Conservation (phyloP, 2,797 vertebrate species). For the Oophaga sylvatica region DNA sequence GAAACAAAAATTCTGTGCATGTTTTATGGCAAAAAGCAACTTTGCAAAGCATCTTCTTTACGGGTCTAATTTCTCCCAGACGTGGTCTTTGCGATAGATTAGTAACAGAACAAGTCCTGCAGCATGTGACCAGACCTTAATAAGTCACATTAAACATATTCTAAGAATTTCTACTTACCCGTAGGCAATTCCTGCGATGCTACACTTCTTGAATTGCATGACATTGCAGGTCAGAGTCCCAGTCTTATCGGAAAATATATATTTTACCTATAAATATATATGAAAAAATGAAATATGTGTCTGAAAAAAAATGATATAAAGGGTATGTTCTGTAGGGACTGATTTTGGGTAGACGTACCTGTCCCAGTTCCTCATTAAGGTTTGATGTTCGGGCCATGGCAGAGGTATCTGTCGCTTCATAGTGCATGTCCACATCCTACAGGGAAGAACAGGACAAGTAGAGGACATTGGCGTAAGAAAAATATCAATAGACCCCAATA, state of each 20-base stretch:
- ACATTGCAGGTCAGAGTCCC: conserved; percentile 97
- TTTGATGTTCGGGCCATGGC: conserved; percentile 98
- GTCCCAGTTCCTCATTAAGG: conserved; percentile 96
- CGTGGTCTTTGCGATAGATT: too few relatives aligned
- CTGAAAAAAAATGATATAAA: background rate
- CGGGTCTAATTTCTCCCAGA: too few relatives aligned
- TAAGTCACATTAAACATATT: background rate
- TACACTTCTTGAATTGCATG: conserved; percentile 99
- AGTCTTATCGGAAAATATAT: conserved; percentile 99
- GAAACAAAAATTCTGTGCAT: too few relatives aligned
- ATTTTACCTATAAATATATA: conserved; percentile 85
- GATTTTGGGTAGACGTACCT: conserved; percentile 74
- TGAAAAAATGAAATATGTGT: background rate
- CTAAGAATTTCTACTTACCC: conserved; percentile 80
- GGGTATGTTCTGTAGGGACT: too few relatives aligned
- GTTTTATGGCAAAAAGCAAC: too few relatives aligned
- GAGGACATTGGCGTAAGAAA: background rate
- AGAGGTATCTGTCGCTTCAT: conserved; percentile 91
- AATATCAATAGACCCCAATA: background rate
- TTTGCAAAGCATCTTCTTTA: too few relatives aligned
- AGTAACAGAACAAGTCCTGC: too few relatives aligned
- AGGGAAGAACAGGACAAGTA: background rate
- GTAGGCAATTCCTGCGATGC: conserved; percentile 93
- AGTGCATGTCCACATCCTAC: conserved; percentile 96
- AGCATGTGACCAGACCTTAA: background rate